Percentiles rank a stretch among this genome's conserved stretches.
Evolutionary conservation across 2,888 invertebrate genomes (phyloP).

Genomic region (Drosophila kambysellisi): DNA sequence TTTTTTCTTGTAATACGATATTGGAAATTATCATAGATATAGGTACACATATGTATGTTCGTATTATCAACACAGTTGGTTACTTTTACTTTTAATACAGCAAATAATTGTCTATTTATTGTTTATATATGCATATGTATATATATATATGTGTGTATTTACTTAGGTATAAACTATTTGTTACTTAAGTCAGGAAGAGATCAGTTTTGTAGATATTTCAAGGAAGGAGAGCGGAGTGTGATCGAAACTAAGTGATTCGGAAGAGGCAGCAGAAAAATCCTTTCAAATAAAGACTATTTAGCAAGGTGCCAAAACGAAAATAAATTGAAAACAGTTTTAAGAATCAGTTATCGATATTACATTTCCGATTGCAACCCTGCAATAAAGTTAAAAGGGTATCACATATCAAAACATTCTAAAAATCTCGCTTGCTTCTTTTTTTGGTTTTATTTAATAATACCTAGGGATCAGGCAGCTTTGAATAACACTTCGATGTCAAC

Average conservation of each 20-base stretch:
- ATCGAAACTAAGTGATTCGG: background rate
- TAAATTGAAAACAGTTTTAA: no score
- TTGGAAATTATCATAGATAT: conserved; percentile 57
- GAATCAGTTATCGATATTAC: background rate
- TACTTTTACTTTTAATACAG: conserved; percentile 34
- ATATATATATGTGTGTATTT: conserved; percentile 27
- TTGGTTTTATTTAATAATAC: conserved; percentile 13
- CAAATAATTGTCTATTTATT: conserved; percentile 57
- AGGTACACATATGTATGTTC: conserved; percentile 66
- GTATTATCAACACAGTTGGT: conserved; percentile 48
- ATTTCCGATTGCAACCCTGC: background rate
- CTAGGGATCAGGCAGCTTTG: conserved; percentile 35
- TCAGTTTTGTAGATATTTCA: conserved; percentile 44
- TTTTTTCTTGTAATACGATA: conserved; percentile 22
- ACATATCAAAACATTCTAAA: conserved; percentile 52
- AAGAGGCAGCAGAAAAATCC: background rate
- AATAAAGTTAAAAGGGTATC: conserved; percentile 45
- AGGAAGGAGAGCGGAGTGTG: conserved; percentile 1
- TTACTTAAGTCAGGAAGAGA: conserved; percentile 60
- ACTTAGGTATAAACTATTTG: conserved; percentile 49
- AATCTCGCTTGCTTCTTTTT: background rate
- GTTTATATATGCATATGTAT: conserved; percentile 18
- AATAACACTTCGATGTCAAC: conserved; percentile 63
- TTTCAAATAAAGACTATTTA: background rate
- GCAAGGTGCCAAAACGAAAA: background rate